Evolutionary conservation across 1,140 invertebrate species (phyloP).

Genomic region (Chionoecetes opilio): DNA sequence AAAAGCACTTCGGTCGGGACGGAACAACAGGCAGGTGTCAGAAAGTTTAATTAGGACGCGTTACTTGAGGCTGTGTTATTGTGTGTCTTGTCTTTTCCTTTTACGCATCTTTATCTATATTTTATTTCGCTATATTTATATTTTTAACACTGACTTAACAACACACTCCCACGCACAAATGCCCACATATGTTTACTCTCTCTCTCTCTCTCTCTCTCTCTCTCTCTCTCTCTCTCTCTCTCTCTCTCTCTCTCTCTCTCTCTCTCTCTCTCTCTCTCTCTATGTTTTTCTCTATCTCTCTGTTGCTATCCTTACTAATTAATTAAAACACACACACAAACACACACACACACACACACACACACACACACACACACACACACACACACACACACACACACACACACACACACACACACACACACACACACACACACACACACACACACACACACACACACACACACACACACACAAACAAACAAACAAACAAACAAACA

Average conservation of each 20-base stretch:
- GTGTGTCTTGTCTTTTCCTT: background rate
- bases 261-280: background rate
- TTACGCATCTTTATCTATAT: background rate
- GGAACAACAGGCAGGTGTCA: background rate
- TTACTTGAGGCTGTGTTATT: background rate
- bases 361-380: conserved; percentile 19
- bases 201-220: background rate
- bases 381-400: conserved; percentile 27
- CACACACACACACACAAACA: background rate
- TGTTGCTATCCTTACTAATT: no score
- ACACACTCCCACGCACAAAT: no score
- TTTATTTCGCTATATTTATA: background rate
- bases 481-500: background rate
- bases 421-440: background rate
- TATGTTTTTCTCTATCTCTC: no score
- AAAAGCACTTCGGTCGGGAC: background rate
- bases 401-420: background rate
- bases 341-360: background rate
- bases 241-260: background rate
- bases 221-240: background rate
- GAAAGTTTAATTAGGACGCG: background rate
- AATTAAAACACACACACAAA: background rate
- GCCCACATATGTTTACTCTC: background rate
- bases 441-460: conserved; percentile 6
- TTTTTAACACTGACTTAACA: no score